phyloP scores from a whole-genome alignment of 2,113 vertebrate genomes.

The Xiphias gladius region DNA sequence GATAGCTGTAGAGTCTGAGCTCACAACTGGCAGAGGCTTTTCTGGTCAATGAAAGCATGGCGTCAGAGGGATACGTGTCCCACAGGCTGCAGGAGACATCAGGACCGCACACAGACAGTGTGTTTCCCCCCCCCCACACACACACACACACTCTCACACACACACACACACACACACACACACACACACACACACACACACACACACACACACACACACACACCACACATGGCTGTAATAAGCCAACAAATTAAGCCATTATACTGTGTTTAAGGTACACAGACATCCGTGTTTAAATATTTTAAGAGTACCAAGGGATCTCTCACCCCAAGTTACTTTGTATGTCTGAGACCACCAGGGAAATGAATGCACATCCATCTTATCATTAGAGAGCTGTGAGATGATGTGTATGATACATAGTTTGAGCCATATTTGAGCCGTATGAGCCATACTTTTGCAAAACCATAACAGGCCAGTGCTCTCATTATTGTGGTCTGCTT shows the following conservation, averaged over 20 bases:
- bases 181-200: conserved; percentile 78
- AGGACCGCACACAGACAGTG: conserved; percentile 84
- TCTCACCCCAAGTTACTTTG: conserved; percentile 72
- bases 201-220: too few species aligned
- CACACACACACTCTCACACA: conserved; percentile 66
- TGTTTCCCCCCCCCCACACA: conserved; percentile 76
- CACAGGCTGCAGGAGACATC: conserved; percentile 78
- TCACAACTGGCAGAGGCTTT: conserved; percentile 56
- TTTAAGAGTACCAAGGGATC: conserved; percentile 83
- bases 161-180: too few species aligned
- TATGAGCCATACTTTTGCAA: not conserved
- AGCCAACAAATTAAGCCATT: conserved; percentile 86
- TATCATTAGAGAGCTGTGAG: conserved; percentile 47
- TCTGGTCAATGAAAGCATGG: conserved; percentile 73
- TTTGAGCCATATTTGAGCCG: too few species aligned
- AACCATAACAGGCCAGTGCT: conserved; percentile 1
- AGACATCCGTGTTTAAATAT: conserved; percentile 85
- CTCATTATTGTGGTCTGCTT: conserved; percentile 2
- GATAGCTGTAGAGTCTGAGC: conserved; percentile 36
- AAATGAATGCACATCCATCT: conserved; percentile 64
- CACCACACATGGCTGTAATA: conserved; percentile 86
- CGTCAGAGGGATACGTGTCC: conserved; percentile 69
- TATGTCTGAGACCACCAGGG: conserved; percentile 82
- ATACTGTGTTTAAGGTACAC: conserved; percentile 83
- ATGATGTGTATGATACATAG: conserved; percentile 35